Percentiles rank a stretch among this genome's conserved stretches.
These are phyloP conservation scores for Malurus splendens DNA, from an alignment of 2,797 vertebrate genomes.

Conservation along the genomic window DNA sequence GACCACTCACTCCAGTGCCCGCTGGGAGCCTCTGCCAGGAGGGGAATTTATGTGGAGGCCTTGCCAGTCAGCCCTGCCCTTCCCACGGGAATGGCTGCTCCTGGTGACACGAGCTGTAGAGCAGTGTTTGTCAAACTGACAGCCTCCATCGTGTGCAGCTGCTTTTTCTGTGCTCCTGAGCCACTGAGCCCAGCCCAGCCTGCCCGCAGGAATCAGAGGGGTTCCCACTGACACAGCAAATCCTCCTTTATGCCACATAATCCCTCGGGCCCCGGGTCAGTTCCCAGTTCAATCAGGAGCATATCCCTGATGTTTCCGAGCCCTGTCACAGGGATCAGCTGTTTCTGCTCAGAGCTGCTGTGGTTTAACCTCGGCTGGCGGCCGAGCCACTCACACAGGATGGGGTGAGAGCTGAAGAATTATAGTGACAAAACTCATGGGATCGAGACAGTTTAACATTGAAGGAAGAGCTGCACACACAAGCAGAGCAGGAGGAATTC, in stretches of 20 bases:
- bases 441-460: not conserved
- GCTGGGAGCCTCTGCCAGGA: not conserved
- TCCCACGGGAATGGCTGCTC: not conserved
- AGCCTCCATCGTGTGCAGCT: not conserved
- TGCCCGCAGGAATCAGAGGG: not conserved
- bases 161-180: not conserved
- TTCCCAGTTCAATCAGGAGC: not conserved
- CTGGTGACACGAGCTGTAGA: not conserved
- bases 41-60: not conserved
- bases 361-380: not conserved
- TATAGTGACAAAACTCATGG: not conserved
- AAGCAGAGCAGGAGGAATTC: not conserved
- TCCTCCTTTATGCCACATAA: not conserved
- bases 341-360: not conserved
- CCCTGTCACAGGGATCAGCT: not conserved
- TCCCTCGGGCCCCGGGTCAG: not conserved
- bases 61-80: not conserved
- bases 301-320: not conserved
- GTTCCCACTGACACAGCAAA: not conserved
- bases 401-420: not conserved
- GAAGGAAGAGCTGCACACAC: not conserved
- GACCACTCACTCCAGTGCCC: rapidly evolving
- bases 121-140: not conserved
- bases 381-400: not conserved
- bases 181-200: not conserved